Conservation (phyloP, 2,797 vertebrate genomes). For the Sebastes nivosus region DNA sequence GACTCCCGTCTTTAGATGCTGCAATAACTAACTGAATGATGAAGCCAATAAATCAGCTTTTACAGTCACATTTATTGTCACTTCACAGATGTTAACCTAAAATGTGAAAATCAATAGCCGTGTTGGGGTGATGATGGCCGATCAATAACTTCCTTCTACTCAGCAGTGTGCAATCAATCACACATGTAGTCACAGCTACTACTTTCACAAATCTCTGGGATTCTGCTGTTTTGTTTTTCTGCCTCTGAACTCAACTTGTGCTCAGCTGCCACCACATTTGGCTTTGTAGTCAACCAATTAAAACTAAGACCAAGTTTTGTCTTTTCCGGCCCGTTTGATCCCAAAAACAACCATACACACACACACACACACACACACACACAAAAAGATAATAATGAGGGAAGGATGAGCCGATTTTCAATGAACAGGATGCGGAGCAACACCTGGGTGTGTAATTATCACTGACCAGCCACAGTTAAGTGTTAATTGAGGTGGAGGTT, state of each 20-base stretch:
- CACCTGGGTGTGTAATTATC: conserved; percentile 56
- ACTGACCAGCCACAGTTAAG: conserved; percentile 41
- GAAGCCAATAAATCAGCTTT: conserved; percentile 43
- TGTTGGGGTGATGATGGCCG: background rate
- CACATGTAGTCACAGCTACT: background rate
- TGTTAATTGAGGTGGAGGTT: conserved; percentile 70
- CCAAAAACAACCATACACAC: background rate
- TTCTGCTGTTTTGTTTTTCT: background rate
- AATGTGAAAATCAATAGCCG: conserved; percentile 41
- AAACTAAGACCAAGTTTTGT: conserved; percentile 28
- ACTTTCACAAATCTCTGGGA: background rate
- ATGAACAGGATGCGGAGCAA: conserved; percentile 29
- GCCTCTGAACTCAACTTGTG: conserved; percentile 1
- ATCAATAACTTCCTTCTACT: conserved; percentile 39
- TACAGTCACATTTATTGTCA: conserved; percentile 4
- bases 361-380: background rate
- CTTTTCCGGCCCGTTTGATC: conserved; percentile 22
- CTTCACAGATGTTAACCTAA: conserved; percentile 20
- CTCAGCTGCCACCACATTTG: background rate
- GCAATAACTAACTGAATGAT: conserved; percentile 26
- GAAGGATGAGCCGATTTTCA: conserved; percentile 30
- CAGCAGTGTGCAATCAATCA: conserved; percentile 46
- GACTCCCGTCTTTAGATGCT: background rate
- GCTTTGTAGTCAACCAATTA: conserved; percentile 60
- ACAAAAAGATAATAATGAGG: conserved; percentile 15